Evolutionary conservation across 2,113 vertebrate species (phyloP).

Genomic region (Neolamprologus hecqui): DNA sequence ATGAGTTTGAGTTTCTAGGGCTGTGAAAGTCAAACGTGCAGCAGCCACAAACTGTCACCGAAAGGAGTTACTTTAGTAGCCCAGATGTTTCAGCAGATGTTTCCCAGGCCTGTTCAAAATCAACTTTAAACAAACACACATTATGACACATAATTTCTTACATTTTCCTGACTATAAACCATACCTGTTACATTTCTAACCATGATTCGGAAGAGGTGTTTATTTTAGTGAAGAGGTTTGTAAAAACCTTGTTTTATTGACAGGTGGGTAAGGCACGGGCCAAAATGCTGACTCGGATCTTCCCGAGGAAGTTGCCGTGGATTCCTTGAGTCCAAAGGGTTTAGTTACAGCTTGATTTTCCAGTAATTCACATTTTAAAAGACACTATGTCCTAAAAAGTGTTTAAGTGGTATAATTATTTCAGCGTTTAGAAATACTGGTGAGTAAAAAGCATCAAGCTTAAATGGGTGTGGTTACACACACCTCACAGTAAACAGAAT

Average conservation of each 20-base stretch:
- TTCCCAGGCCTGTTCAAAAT: background rate
- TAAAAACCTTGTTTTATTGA: background rate
- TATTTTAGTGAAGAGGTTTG: background rate
- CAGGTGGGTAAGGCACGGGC: background rate
- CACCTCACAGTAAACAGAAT: constrained; percentile 1
- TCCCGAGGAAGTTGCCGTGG: background rate
- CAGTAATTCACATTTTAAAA: background rate
- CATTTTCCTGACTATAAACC: background rate
- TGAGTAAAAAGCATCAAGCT: background rate
- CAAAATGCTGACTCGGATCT: background rate
- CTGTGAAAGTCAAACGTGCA: background rate
- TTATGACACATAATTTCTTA: background rate
- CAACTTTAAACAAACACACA: background rate
- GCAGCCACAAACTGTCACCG: background rate
- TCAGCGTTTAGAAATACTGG: background rate
- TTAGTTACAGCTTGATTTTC: background rate
- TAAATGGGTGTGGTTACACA: background rate
- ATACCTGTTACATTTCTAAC: background rate
- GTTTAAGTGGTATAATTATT: background rate
- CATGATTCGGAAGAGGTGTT: accelerated
- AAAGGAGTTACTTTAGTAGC: background rate
- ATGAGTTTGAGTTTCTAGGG: background rate
- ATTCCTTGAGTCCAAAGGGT: background rate
- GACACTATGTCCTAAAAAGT: background rate
- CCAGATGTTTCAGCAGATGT: background rate